Percentiles rank a stretch among this genome's conserved stretches.
phyloP scores from a whole-genome alignment of 2,113 vertebrate genomes.

The Lagopus leucura region DNA sequence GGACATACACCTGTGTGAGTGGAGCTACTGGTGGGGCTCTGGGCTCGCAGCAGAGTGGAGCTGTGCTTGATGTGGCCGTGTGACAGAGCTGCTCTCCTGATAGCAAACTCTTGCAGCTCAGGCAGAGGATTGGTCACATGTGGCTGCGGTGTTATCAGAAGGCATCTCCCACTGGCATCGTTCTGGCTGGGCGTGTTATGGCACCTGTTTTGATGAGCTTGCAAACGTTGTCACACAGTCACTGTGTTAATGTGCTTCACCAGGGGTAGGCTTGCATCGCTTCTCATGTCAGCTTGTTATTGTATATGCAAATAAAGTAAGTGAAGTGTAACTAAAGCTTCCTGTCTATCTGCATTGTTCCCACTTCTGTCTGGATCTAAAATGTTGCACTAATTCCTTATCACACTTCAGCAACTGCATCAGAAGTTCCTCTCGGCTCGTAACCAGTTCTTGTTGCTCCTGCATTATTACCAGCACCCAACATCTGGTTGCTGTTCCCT shows the following conservation, averaged over 20 bases:
- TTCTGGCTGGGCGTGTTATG: background rate
- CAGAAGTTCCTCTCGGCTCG: background rate
- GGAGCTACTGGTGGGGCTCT: background rate
- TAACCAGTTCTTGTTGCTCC: background rate
- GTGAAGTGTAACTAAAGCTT: background rate
- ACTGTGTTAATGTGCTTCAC: background rate
- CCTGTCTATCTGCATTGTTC: background rate
- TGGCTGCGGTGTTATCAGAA: background rate
- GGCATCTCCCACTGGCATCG: background rate
- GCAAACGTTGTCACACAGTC: background rate
- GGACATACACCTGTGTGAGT: background rate
- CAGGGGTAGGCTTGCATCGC: background rate
- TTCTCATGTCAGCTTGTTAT: background rate
- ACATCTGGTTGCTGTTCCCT: background rate
- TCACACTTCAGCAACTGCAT: background rate
- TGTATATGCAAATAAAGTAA: background rate
- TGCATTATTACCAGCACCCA: background rate
- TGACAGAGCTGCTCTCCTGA: background rate
- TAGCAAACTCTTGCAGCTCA: background rate
- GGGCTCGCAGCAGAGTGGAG: rapidly evolving
- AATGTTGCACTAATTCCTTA: background rate
- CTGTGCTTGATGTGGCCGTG: background rate
- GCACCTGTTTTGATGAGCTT: background rate
- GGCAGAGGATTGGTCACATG: rapidly evolving
- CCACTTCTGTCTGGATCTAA: background rate